phyloP scores from a whole-genome alignment of 1,140 invertebrate species.

The Acromyrmex heyeri region DNA sequence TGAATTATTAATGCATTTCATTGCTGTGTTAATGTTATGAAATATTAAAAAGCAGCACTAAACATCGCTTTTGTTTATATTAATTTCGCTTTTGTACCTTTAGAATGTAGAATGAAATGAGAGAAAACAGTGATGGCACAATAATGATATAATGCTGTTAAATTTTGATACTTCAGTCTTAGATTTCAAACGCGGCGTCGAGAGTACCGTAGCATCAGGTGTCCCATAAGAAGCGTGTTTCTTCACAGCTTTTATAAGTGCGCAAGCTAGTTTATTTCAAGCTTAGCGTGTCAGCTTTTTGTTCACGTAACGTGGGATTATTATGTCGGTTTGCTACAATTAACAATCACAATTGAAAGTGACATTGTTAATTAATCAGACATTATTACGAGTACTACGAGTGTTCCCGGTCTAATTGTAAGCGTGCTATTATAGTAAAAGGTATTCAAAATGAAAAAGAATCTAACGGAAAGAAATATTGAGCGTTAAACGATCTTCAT shows the following conservation, averaged over 20 bases:
- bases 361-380: slow-evolving; percentile 15
- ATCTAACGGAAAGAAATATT: not conserved
- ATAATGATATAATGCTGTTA: not conserved
- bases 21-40: not conserved
- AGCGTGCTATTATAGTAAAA: not conserved
- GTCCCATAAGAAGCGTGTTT: slow-evolving; percentile 46
- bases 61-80: not conserved
- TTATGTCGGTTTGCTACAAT: not conserved
- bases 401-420: not conserved
- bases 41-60: not conserved
- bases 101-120: not conserved
- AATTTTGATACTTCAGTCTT: slow-evolving; percentile 28
- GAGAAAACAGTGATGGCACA: not conserved
- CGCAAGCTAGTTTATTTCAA: slow-evolving; percentile 21
- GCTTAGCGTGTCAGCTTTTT: not conserved
- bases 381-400: slow-evolving; percentile 16
- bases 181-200: slow-evolving; percentile 1
- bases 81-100: not conserved
- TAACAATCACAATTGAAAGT: slow-evolving; percentile 29
- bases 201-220: slow-evolving; percentile 49
- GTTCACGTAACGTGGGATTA: slow-evolving; percentile 10
- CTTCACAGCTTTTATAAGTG: slow-evolving; percentile 43
- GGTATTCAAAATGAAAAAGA: not conserved
- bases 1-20: not conserved
- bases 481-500: not conserved